Percentiles rank a stretch among this genome's conserved stretches.
Conservation (phyloP, 1,140 invertebrate species). For the Scaptomyza hsui region DNA sequence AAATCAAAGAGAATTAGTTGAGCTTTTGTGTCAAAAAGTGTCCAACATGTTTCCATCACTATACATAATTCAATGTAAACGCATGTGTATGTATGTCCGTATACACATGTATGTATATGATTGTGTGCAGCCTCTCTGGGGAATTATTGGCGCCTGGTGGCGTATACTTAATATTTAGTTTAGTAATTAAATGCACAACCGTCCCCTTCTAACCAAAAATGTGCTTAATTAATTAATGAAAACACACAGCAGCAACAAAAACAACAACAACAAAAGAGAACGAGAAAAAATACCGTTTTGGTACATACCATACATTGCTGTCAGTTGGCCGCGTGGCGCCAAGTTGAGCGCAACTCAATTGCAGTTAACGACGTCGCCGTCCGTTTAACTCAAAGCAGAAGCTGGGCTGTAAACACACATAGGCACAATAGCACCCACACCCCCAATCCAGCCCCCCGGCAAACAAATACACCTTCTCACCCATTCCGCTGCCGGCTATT, state of each 20-base stretch:
- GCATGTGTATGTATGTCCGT: background rate
- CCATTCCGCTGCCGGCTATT: background rate
- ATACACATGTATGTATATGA: constrained; percentile 2
- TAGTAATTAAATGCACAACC: constrained; percentile 67
- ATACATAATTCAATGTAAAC: background rate
- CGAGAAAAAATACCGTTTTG: background rate
- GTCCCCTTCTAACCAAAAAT: constrained; percentile 38
- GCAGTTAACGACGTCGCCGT: constrained; percentile 23
- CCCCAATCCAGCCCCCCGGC: background rate
- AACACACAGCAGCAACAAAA: constrained; percentile 35
- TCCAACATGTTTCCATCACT: background rate
- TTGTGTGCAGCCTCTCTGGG: constrained; percentile 39
- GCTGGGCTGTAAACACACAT: background rate
- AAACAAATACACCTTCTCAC: too few relatives aligned
- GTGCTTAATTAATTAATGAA: constrained; percentile 79
- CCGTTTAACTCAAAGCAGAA: background rate
- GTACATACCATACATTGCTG: constrained; percentile 14
- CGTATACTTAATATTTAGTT: constrained; percentile 74
- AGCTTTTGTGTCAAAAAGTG: too few relatives aligned
- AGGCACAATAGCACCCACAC: background rate
- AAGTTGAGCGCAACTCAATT: constrained; percentile 58
- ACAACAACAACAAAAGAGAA: constrained; percentile 6
- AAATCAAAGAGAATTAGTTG: too few relatives aligned
- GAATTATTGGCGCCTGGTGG: constrained; percentile 60
- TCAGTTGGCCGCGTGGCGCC: constrained; percentile 72